Base-by-base conservation (phyloP, 2,113 vertebrate genomes). In the Silurus asotus region DNA sequence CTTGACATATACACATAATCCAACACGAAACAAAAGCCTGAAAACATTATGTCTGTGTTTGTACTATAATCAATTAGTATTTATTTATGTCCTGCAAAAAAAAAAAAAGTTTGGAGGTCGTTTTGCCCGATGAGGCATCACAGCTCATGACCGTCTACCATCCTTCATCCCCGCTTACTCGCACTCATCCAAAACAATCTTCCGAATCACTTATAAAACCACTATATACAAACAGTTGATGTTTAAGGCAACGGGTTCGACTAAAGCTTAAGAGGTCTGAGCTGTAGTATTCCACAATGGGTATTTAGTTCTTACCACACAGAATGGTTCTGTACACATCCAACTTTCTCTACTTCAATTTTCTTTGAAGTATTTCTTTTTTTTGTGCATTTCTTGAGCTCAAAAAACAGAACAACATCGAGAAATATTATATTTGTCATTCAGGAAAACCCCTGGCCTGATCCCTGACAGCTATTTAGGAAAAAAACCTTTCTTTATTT, bases 161-260 rank as follows among this genome's bases (percentile, higher is more conserved):
- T 65, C 78, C 62, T 88, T 79, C 51, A 59, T 48, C 65, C 79
- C 10, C n/a, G 53, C 70, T 56, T 74, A 51, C 56, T 83, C 58
- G 19, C 83, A 65, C 62, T 37, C 19, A 67, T 58, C 45, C 10
- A 23, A 87, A 53, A 49, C 69, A 56, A 14, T 80, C 48, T 37
- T 83, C 49, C 65, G 56, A 61, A 87, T 79, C 75, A 53, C 45
- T 88, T 85, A 84, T 8, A 88, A 88, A 87, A 88, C 83, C 76
- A 81, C 75, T 28, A 85, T 48, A 87, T 81, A 87, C 87, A 87
- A 80, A 90, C 81, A 61, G 75, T 28, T 62, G 79, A 82, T 28
- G 67, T 86, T 90, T 90, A 90, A 90, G 89, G 89, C 89, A 90
- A 87, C 87, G 76, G 89, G 89, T 87, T 88, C 53, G 86, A 90